Evolutionary conservation across 2,113 vertebrate genomes (phyloP), one percentile per base, ranked within the genome.

Genomic region (Propithecus coquereli): DNA sequence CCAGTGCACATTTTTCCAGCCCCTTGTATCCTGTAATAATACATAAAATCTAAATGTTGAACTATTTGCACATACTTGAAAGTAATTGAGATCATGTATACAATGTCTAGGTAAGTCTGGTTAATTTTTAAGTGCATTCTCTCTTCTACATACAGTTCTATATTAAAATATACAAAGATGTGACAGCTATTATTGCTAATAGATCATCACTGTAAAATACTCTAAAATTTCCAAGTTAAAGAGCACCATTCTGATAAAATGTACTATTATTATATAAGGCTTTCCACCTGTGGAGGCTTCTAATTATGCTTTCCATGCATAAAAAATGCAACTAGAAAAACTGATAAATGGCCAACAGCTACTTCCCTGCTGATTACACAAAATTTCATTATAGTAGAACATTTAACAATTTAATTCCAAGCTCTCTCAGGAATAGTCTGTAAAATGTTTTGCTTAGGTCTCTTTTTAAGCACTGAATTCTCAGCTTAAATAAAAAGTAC

Each of bases 381-480:
- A 90, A 97, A 98, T 97, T 97, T 97, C 97, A 96, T 97, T 96
- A 94, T 87, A 94, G 87, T 87, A 90, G 95, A 96, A 92, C 96
- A 97, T 95, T 97, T 96, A 96, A 92, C 97, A 97, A 92, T 97
- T 97, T 97, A 96, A 96, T 97, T 97, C 95, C 14, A 27, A 84
- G 54, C 79, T 95, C 91, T 97, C 91, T 81, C 37, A 92, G 96
- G 94, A 97, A 96, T 96, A 92, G 70, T 83, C 70, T 94, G 76
- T 87, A 95, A 96, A 97, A 93, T 95, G 84, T 93, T 94, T 96
- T 96, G 79, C 97, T 97, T 94, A 87, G 73, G 70, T 97, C 87
- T 96, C 59, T 92, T 95, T 98, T 85, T 76, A 93, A 97, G 70
- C 85, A 93, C 23, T 74, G 68, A 76, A 73, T 91, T 96, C 50